Evolutionary conservation across 1,140 invertebrate species (phyloP).

Genomic region (Acarapis woodi): DNA sequence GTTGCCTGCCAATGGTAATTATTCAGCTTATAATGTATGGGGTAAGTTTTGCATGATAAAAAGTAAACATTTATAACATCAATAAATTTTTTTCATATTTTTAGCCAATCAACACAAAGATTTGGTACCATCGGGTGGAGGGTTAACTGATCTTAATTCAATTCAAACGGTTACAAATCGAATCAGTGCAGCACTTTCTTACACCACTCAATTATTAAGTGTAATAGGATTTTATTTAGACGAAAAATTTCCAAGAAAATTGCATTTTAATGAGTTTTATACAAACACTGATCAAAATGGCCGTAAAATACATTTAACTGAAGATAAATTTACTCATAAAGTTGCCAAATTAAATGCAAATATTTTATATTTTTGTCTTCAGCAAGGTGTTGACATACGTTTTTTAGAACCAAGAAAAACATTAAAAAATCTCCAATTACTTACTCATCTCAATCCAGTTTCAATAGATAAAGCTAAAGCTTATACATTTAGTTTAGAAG

Average conservation of each 20-base stretch:
- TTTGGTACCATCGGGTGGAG: slow-evolving; percentile 18
- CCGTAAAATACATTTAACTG: slow-evolving; percentile 37
- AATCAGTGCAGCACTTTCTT: slow-evolving; percentile 43
- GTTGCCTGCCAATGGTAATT: background rate
- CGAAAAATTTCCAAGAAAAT: slow-evolving; percentile 36
- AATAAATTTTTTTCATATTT: background rate
- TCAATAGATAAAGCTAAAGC: background rate
- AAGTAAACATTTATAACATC: background rate
- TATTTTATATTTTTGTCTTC: slow-evolving; percentile 44
- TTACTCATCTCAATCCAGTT: background rate
- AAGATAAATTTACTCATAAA: slow-evolving; percentile 36
- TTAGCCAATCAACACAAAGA: background rate
- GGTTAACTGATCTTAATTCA: slow-evolving; percentile 28
- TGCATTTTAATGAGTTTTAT: slow-evolving; percentile 18
- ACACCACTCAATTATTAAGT: slow-evolving; percentile 47
- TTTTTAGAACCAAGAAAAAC: background rate
- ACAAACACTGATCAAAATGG: slow-evolving; percentile 21
- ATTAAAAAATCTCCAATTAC: background rate
- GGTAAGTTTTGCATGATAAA: background rate
- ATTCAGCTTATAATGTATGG: background rate
- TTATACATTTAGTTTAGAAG: no score
- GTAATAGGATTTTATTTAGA: slow-evolving; percentile 44
- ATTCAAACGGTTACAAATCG: slow-evolving; percentile 36
- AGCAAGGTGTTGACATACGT: slow-evolving; percentile 31
- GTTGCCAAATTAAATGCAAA: slow-evolving; percentile 49